phyloP scores from a whole-genome alignment of 2,888 invertebrate genomes.

The Lobophora halterata region DNA sequence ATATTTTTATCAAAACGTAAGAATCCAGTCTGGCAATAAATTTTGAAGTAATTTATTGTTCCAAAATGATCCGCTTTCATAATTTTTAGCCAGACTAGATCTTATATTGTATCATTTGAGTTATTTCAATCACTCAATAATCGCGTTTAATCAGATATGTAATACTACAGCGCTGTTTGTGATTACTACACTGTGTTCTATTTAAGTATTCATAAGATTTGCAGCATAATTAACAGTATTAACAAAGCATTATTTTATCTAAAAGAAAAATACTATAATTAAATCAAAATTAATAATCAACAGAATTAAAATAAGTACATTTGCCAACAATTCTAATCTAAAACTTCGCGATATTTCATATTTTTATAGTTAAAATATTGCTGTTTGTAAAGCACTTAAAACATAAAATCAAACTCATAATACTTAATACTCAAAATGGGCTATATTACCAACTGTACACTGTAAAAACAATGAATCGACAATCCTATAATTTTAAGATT shows the following conservation, averaged over 20 bases:
- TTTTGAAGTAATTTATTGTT: too few species aligned
- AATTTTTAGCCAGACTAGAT: too few species aligned
- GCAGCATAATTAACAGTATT: constrained; percentile 36
- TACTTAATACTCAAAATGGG: constrained; percentile 3
- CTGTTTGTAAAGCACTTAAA: background rate
- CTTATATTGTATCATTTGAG: too few species aligned
- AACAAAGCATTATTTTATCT: constrained; percentile 42
- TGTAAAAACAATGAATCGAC: constrained; percentile 7
- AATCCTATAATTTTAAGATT: constrained; percentile 6
- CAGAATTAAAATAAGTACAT: constrained; percentile 55
- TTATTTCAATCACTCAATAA: too few species aligned
- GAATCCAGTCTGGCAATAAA: too few species aligned
- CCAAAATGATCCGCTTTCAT: too few species aligned
- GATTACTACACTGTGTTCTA: constrained; percentile 9
- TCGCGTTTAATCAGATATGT: too few species aligned
- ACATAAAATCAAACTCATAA: too few species aligned
- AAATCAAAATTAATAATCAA: constrained; percentile 45
- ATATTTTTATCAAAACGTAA: too few species aligned
- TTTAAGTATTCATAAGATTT: constrained; percentile 28
- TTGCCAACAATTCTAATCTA: constrained; percentile 40
- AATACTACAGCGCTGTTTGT: too few species aligned
- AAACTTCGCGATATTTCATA: constrained; percentile 4
- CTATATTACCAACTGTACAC: constrained; percentile 1
- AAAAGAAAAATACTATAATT: constrained; percentile 43
- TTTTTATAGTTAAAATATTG: constrained; percentile 2